These are phyloP conservation scores for Syngnathus rostellatus DNA, from an alignment of 2,797 vertebrate species.

Conservation along the genomic window DNA sequence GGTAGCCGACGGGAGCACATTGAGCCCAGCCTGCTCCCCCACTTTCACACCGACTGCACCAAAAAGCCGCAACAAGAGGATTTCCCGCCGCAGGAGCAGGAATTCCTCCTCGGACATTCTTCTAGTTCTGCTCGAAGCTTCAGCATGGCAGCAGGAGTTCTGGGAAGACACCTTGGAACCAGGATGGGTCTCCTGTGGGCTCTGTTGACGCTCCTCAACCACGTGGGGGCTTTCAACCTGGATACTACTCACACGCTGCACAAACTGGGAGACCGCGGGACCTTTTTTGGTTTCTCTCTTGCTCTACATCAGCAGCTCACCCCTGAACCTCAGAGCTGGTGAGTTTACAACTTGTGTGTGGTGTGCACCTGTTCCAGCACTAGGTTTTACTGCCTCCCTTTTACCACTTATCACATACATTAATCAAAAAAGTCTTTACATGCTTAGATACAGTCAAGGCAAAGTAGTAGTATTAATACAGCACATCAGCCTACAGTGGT, in stretches of 20 bases:
- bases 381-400: not conserved
- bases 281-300: conserved; percentile 87
- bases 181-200: conserved; percentile 39
- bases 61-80: conserved; percentile 38
- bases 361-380: conserved; percentile 1
- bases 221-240: conserved; percentile 76
- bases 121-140: not conserved
- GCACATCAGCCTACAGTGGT: not conserved
- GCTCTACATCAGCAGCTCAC: conserved; percentile 83
- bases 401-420: not conserved
- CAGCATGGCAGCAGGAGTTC: conserved; percentile 7
- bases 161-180: not conserved
- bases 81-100: conserved; percentile 4
- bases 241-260: conserved; percentile 76
- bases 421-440: not conserved
- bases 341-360: conserved; percentile 55
- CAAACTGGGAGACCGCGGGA: conserved; percentile 79
- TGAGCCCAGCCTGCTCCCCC: conserved; percentile 49
- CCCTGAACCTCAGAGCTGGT: conserved; percentile 82
- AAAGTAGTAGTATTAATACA: not conserved
- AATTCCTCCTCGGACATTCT: not conserved
- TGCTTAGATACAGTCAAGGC: not conserved
- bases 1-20: conserved; percentile 43
- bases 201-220: conserved; percentile 39
- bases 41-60: conserved; percentile 65